Evolutionary conservation across 2,797 vertebrate species (phyloP), one percentile per base, ranked within the genome.

Genomic region (Thamnophis elegans): DNA sequence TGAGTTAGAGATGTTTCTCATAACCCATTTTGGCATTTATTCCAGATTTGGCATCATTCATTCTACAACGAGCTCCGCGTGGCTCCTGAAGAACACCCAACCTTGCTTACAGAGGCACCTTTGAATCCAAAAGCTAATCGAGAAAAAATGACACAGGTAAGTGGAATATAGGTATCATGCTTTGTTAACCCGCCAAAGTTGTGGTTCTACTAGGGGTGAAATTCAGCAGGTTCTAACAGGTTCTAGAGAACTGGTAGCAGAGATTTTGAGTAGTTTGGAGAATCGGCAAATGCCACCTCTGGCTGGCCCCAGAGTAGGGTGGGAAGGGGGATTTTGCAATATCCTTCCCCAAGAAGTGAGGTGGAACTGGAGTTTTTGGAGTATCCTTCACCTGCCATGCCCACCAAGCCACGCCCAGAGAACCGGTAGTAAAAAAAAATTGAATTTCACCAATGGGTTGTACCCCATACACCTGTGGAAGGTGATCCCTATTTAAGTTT

Each of bases 1-100:
- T 22, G 3, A 32, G 13, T n/a, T 58, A n/a, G 85, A 47, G 2
- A 16, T 18, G 2, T 36, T 92, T 28, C 59, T n/a, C 47, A 62
- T 32, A 1, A n/a, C 86, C 88, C 93, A 93, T 87, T 93, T 94
- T 95, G 89, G 6, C 1, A 92, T 82, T 88, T 89, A 10, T 47
- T 59, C 20, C 87, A 99, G 99, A 99, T 99, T 96, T 99, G 99
- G 99, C 99, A 99, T 94, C 99, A 99, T 93, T 99, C 99, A 3
- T 99, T 99, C 98, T 99, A 99, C 92, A 99, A 99, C 0, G 99
- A 99, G 96, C 98, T 99, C n/a, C 98, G 99, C 13, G 99, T 99
- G 88, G 99, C 99, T 89, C 99, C 99, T 0, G 99, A 99, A 93
- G 99, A 99, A 89, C 99, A 99, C 93, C 99, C 99, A 0, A 99